Base-by-base conservation (phyloP, 2,113 vertebrate genomes). In the Boleophthalmus pectinirostris region DNA sequence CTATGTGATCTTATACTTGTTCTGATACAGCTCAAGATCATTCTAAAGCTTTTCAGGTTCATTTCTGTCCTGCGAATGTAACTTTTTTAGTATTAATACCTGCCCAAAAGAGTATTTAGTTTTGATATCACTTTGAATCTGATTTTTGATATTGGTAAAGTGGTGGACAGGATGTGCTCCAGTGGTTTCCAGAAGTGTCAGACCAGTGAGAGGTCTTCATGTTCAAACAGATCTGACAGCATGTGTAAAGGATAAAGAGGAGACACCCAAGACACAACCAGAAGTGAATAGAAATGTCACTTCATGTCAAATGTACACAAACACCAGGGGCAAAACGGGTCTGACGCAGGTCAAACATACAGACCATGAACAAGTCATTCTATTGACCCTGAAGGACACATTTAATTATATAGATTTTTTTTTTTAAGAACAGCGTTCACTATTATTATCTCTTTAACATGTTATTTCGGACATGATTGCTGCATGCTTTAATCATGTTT, bases 241-340 rank as follows among this genome's bases (percentile, higher is more conserved):
- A 66, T 14, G 2, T 46, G 65, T 66, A 14, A 66, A 66, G 65
- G 45, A 66, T 64, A 64, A 64, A 64, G 33, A 64, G 33, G 33
- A 35, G 25, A 45, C 8, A 24, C 43, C 6, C 11, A 12, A 66
- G 43, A 66, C 45, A 14, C 21, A 25, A 66, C 6, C 10, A 24
- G 43, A 47, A 66, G 65, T 47, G 65, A 66, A 47, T 3, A 13
- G 16, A 21, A 66, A 24, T 23, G 38, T 46, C 38, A 47, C n/a
- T 46, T 23, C 45, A 66, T 66, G 65, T 66, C 21, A 45, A 47
- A 66, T 64, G 61, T n/a, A 64, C 1, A 16, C 1, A 46, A 66
- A 66, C 21, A 47, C 43, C 45, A 23, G n/a, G 14, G 8, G 21
- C 33, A 65, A 65, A n/a, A n/a, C 8, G 33, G 18, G 7, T 23